phyloP scores from a whole-genome alignment of 2,888 invertebrate species.

The Linnaemya tessellans region DNA sequence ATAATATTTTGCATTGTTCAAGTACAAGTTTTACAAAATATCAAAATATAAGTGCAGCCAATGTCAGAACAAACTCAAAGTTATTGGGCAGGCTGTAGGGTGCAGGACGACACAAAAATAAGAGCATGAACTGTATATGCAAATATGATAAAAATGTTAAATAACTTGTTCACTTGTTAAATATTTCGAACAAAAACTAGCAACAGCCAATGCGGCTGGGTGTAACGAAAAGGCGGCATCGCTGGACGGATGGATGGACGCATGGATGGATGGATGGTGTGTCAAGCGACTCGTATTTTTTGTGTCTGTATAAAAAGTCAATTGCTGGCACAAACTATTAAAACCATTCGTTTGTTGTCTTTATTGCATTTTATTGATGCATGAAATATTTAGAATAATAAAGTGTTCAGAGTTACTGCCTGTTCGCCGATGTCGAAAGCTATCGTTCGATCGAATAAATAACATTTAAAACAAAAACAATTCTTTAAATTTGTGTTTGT shows the following conservation, averaged over 20 bases:
- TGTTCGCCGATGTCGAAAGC: no score
- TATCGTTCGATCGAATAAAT: no score
- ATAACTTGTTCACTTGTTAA: slow-evolving; percentile 64
- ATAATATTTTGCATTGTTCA: background rate
- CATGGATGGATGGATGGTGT: slow-evolving; percentile 16
- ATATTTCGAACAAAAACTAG: slow-evolving; percentile 15
- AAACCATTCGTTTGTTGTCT: slow-evolving; percentile 9
- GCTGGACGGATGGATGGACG: background rate
- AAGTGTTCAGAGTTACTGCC: background rate
- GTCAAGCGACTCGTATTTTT: slow-evolving; percentile 20
- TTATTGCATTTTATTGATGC: slow-evolving; percentile 4
- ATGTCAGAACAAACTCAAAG: background rate
- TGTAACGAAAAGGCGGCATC: no score
- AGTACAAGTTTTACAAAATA: background rate
- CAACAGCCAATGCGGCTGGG: background rate
- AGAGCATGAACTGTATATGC: slow-evolving; percentile 51
- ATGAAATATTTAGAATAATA: slow-evolving; percentile 39
- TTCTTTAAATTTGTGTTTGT: no score
- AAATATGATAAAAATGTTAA: slow-evolving; percentile 63
- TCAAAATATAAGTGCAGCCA: background rate
- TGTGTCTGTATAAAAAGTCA: slow-evolving; percentile 36
- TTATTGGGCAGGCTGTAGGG: slow-evolving; percentile 2
- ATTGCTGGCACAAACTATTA: slow-evolving; percentile 45
- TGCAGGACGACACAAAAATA: background rate
- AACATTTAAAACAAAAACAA: no score